These are phyloP conservation scores for Itoplectis maculator DNA, from an alignment of 2,888 invertebrate species.

Conservation along the genomic window DNA sequence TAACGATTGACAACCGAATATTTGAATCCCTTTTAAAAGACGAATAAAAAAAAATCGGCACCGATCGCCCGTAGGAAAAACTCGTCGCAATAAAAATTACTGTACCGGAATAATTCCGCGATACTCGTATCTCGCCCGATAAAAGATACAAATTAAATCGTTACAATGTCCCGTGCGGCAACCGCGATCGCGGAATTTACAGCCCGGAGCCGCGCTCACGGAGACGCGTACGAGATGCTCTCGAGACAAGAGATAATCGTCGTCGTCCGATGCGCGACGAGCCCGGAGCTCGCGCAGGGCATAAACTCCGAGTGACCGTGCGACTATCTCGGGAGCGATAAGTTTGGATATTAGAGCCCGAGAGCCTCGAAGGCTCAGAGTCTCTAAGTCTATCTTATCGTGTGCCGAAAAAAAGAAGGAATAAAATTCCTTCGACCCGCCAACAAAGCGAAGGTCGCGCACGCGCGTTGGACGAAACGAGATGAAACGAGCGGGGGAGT, in stretches of 20 bases:
- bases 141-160: background rate
- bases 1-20: too few relatives aligned
- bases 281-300: background rate
- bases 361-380: constrained; percentile 11
- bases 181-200: background rate
- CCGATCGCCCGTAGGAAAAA: too few relatives aligned
- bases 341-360: constrained; percentile 43
- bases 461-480: constrained; percentile 14
- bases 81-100: too few relatives aligned
- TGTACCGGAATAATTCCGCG: background rate
- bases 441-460: constrained; percentile 17
- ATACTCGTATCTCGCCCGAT: background rate
- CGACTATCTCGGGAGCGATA: constrained; percentile 45
- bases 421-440: constrained; percentile 12
- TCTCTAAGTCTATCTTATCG: constrained; percentile 57
- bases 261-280: constrained; percentile 27
- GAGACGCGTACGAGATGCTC: background rate
- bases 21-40: too few relatives aligned
- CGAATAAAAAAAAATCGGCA: too few relatives aligned
- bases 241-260: constrained; percentile 28
- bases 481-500: constrained; percentile 9
- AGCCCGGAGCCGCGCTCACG: background rate
- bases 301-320: constrained; percentile 30
- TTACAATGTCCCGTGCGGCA: background rate
- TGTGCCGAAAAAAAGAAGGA: constrained; percentile 5